Conservation (phyloP, 2,113 vertebrate species). For the Himantopus leucocephalus region DNA sequence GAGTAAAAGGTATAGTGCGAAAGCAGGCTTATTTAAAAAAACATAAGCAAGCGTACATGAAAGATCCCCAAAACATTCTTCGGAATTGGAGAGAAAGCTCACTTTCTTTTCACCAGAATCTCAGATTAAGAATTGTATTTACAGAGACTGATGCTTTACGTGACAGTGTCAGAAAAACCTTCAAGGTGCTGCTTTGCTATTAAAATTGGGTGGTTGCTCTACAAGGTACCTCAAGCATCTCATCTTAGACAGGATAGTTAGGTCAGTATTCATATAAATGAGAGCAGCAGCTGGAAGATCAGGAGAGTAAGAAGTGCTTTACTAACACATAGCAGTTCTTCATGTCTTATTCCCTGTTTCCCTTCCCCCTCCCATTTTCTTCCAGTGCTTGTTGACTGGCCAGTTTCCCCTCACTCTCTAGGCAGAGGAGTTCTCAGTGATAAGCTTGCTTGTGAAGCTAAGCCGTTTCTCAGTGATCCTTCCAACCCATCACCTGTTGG, state of each 20-base stretch:
- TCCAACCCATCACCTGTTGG: not conserved
- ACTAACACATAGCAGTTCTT: not conserved
- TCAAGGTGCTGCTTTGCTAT: not conserved
- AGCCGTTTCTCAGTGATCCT: not conserved
- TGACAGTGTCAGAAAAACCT: not conserved
- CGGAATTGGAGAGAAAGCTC: not conserved
- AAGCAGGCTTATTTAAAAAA: not conserved
- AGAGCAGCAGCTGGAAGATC: not conserved
- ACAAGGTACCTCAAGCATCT: not conserved
- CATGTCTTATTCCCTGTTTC: not conserved
- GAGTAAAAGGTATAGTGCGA: not conserved
- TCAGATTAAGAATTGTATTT: not conserved
- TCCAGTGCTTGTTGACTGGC: not conserved
- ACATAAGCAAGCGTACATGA: not conserved
- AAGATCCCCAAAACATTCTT: not conserved
- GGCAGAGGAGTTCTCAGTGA: not conserved
- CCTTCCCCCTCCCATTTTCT: not conserved
- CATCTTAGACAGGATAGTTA: not conserved
- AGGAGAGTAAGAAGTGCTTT: not conserved
- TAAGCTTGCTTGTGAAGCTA: not conserved
- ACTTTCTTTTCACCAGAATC: not conserved
- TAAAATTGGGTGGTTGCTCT: not conserved
- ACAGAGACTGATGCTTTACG: not conserved
- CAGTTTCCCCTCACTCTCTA: not conserved
- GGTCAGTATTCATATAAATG: not conserved